These are phyloP conservation scores for Thaleichthys pacificus DNA, from an alignment of 2,797 vertebrate species.

Conservation along the genomic window DNA sequence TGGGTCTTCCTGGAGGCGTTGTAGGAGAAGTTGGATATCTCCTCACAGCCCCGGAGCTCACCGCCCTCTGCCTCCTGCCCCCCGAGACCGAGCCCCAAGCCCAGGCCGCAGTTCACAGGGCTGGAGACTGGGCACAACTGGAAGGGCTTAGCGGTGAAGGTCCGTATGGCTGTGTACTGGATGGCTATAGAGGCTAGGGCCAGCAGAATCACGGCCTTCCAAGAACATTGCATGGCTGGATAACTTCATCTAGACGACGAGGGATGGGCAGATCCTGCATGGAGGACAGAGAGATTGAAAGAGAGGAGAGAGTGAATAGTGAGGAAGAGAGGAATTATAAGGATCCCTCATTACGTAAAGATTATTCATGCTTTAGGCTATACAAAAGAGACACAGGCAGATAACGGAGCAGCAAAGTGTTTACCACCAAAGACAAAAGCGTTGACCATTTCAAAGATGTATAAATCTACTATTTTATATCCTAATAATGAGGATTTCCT, in stretches of 20 bases:
- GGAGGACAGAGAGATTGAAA: constrained; percentile 16
- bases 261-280: constrained; percentile 48
- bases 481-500: too few species aligned
- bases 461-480: too few species aligned
- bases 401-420: neutral
- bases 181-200: constrained; percentile 91
- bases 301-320: constrained; percentile 33
- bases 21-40: constrained; percentile 52
- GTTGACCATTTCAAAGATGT: neutral
- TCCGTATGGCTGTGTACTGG: constrained; percentile 93
- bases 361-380: constrained; percentile 7
- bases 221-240: constrained; percentile 94
- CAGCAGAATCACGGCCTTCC: constrained; percentile 94
- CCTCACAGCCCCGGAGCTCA: constrained; percentile 76
- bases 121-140: constrained; percentile 77
- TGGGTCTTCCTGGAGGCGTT: constrained; percentile 84
- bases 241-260: constrained; percentile 80
- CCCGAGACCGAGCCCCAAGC: constrained; percentile 26
- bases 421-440: neutral
- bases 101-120: constrained; percentile 74
- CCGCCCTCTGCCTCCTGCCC: constrained; percentile 67
- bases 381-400: neutral
- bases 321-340: constrained; percentile 69
- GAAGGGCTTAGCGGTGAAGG: constrained; percentile 87
- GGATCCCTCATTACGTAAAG: neutral